Percentiles rank a stretch among this genome's conserved stretches.
phyloP scores from a whole-genome alignment of 2,113 vertebrate species.

The Dasypus novemcinctus region DNA sequence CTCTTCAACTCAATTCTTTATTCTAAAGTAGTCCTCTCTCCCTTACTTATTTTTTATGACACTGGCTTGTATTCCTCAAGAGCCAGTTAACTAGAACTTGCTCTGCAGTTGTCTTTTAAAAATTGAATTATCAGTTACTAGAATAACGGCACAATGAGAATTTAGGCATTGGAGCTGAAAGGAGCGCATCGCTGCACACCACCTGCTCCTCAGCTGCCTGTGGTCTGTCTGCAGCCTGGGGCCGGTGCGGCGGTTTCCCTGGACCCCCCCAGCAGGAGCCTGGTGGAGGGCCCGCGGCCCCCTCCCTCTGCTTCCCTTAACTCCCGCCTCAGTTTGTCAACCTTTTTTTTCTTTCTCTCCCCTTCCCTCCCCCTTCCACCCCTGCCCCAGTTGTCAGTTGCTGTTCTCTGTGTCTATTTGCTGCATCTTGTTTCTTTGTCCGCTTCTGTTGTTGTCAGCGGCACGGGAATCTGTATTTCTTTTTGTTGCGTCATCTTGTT shows the following conservation, averaged over 20 bases:
- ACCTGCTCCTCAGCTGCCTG: background rate
- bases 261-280: too few species aligned
- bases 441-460: too few species aligned
- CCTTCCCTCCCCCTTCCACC: too few species aligned
- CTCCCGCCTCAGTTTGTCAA: too few species aligned
- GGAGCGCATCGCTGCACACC: background rate
- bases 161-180: background rate
- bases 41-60: background rate
- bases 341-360: too few species aligned
- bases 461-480: too few species aligned
- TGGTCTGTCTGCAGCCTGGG: rapidly evolving
- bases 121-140: background rate
- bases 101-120: background rate
- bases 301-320: too few species aligned
- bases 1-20: background rate
- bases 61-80: background rate
- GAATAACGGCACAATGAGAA: background rate
- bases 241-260: rapidly evolving
- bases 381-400: too few species aligned
- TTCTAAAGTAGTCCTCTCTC: background rate
- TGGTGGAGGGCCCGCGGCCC: background rate
- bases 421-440: too few species aligned
- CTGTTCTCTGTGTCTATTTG: too few species aligned
- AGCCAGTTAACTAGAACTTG: background rate
- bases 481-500: too few species aligned